Evolutionary conservation across 2,797 vertebrate genomes (phyloP).

Genomic region (Labroides dimidiatus): DNA sequence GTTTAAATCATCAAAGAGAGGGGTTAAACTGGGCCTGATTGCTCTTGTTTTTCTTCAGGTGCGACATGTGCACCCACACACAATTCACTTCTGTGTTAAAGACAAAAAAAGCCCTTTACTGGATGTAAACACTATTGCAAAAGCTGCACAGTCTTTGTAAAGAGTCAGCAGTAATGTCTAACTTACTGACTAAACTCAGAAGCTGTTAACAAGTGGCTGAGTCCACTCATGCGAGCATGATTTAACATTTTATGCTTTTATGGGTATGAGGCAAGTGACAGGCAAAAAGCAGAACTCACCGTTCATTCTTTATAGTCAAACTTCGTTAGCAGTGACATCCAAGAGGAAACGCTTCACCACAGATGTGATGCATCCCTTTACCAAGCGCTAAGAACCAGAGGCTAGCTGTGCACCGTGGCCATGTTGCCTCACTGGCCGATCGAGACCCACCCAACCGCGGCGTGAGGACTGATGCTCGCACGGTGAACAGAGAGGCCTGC

Average conservation of each 20-base stretch:
- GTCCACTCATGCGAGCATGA: not conserved
- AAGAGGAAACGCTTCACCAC: constrained; percentile 20
- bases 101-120: not conserved
- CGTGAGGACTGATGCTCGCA: constrained; percentile 46
- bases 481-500: constrained; percentile 73
- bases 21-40: not conserved
- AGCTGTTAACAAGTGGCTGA: not conserved
- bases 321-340: constrained; percentile 43
- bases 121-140: constrained; percentile 9
- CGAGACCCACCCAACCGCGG: constrained; percentile 52
- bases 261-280: not conserved
- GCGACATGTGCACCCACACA: not conserved
- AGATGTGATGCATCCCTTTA: constrained; percentile 16
- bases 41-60: not conserved
- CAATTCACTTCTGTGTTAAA: not conserved
- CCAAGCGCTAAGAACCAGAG: not conserved
- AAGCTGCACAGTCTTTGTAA: not conserved
- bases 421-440: constrained; percentile 57
- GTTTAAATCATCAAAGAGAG: not conserved
- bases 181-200: constrained; percentile 2
- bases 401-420: constrained; percentile 41
- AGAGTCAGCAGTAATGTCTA: constrained; percentile 8
- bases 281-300: constrained; percentile 73
- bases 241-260: not conserved
- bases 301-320: constrained; percentile 82